These are phyloP conservation scores for Nyctibius grandis DNA, from an alignment of 2,797 vertebrate species.

Conservation along the genomic window DNA sequence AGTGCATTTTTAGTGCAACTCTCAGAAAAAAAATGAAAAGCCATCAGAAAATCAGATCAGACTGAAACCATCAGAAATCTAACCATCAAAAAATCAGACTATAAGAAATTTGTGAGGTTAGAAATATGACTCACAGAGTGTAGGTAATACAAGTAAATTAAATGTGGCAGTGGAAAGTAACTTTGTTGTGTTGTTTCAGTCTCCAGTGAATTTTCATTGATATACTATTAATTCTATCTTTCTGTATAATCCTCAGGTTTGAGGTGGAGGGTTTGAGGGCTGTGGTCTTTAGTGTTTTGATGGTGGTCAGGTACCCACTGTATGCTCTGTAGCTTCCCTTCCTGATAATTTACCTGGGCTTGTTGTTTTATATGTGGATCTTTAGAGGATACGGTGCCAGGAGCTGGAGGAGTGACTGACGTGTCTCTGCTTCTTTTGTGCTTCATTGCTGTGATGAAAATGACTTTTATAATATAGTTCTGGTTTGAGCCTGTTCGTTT, in stretches of 20 bases:
- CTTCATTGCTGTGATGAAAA: background rate
- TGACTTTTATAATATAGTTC: background rate
- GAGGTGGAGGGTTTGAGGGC: background rate
- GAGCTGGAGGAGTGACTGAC: background rate
- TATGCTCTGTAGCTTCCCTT: background rate
- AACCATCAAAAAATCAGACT: background rate
- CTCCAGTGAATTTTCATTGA: background rate
- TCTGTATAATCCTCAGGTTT: background rate
- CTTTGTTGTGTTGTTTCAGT: background rate
- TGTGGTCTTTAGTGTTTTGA: background rate
- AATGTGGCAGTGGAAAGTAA: background rate
- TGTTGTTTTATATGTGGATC: background rate
- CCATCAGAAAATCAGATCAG: background rate
- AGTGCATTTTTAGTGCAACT: background rate
- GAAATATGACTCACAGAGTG: background rate
- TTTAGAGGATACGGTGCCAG: background rate
- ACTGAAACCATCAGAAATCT: background rate
- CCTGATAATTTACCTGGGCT: background rate
- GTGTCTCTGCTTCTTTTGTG: background rate
- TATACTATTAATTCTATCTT: background rate
- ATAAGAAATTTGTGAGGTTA: background rate
- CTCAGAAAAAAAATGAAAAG: background rate
- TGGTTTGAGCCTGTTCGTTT: background rate
- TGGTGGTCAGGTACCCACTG: background rate
- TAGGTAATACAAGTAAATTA: background rate